These are phyloP conservation scores for Hirundichthys speculiger DNA, from an alignment of 2,113 vertebrate genomes.

Conservation along the genomic window DNA sequence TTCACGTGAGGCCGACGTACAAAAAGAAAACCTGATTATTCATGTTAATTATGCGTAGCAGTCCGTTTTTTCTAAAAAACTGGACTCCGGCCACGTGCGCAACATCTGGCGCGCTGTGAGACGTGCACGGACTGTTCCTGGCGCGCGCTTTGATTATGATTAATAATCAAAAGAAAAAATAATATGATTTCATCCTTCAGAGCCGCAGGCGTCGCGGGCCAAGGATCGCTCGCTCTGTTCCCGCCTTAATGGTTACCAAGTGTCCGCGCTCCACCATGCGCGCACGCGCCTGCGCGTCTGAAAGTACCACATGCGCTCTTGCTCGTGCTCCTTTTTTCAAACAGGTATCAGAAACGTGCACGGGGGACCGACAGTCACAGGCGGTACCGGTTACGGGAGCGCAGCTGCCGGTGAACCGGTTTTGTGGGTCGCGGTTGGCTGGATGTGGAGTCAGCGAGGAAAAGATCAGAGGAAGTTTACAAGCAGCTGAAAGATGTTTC, in stretches of 20 bases:
- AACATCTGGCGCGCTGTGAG: neutral
- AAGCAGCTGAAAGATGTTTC: too few relatives aligned
- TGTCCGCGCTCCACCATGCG: too few relatives aligned
- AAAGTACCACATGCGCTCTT: too few relatives aligned
- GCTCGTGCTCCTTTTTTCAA: too few relatives aligned
- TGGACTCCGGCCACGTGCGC: neutral
- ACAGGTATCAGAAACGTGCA: too few relatives aligned
- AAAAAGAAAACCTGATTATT: neutral
- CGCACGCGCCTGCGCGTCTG: too few relatives aligned
- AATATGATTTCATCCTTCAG: constrained; percentile 4
- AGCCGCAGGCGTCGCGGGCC: too few relatives aligned
- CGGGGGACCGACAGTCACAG: too few relatives aligned
- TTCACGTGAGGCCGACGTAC: constrained; percentile 6
- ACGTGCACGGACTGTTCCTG: neutral
- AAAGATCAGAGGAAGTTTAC: neutral
- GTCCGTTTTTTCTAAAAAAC: neutral
- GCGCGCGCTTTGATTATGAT: constrained; percentile 4
- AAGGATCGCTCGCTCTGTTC: neutral
- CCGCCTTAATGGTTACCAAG: neutral
- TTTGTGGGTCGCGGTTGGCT: too few relatives aligned
- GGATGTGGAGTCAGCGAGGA: neutral
- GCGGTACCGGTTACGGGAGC: too few relatives aligned
- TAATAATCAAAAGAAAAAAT: neutral
- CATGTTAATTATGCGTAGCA: constrained; percentile 2
- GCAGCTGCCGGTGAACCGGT: neutral